These are phyloP conservation scores for Sisor rabdophorus DNA, from an alignment of 2,113 vertebrate genomes.

Conservation along the genomic window DNA sequence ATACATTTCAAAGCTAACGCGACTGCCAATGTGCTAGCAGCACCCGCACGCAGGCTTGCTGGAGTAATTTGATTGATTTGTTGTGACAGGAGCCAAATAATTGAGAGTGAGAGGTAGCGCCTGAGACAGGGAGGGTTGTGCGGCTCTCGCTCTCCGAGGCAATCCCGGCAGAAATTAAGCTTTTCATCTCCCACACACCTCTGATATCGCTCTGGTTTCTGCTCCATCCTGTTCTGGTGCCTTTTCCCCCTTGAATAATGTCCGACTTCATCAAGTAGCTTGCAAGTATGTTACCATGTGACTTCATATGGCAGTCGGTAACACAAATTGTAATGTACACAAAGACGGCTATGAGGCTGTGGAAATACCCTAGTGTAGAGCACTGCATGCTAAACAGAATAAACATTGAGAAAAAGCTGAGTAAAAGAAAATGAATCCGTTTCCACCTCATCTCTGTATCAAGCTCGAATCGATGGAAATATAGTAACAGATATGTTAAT, in stretches of 20 bases:
- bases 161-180: constrained; percentile 81
- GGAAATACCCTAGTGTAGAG: constrained; percentile 39
- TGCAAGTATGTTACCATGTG: constrained; percentile 62
- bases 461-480: not conserved
- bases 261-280: constrained; percentile 73
- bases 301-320: constrained; percentile 62
- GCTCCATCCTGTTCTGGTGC: constrained; percentile 18
- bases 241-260: constrained; percentile 63
- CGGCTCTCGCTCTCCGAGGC: constrained; percentile 78
- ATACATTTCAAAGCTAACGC: constrained; percentile 92
- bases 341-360: constrained; percentile 55
- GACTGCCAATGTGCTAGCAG: constrained; percentile 79
- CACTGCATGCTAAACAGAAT: constrained; percentile 20
- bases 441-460: constrained; percentile 11
- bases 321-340: constrained; percentile 63
- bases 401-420: constrained; percentile 30
- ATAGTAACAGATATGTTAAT: too few relatives aligned
- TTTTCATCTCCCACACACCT: constrained; percentile 84
- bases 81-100: constrained; percentile 99
- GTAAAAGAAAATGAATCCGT: not conserved
- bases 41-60: constrained; percentile 86
- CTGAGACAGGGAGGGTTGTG: constrained; percentile 79
- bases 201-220: constrained; percentile 80
- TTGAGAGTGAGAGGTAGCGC: constrained; percentile 99
- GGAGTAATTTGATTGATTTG: constrained; percentile 99